Conservation (phyloP, 2,113 vertebrate species). For the Cathartes aura region DNA sequence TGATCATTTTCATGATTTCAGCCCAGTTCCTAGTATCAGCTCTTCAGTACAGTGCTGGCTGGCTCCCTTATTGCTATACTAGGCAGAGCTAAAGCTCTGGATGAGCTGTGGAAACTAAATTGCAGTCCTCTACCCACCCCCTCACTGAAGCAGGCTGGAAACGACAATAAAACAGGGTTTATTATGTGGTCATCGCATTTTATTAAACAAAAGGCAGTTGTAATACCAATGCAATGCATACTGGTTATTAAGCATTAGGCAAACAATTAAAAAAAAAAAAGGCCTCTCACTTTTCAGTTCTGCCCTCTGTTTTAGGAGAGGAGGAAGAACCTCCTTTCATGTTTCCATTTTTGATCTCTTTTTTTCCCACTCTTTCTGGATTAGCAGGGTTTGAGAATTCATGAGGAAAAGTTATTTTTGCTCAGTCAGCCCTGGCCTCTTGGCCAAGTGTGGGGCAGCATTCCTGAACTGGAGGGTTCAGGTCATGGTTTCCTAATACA, state of each 20-base stretch:
- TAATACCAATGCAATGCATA: background rate
- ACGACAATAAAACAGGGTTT: background rate
- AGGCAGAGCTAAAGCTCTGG: background rate
- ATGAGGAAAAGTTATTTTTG: background rate
- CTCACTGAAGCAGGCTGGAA: slow-evolving; percentile 2
- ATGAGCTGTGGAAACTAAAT: background rate
- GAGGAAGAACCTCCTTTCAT: background rate
- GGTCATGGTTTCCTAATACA: background rate
- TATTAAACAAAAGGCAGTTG: slow-evolving; percentile 47
- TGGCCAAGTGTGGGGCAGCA: background rate
- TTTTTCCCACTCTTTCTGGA: background rate
- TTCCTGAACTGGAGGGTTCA: background rate
- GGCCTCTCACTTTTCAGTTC: background rate
- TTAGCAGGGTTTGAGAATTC: background rate
- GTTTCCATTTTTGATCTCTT: background rate
- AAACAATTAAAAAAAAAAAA: background rate
- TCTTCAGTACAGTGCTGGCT: background rate
- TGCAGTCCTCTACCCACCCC: background rate
- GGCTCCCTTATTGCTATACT: background rate
- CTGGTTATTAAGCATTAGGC: slow-evolving; percentile 32
- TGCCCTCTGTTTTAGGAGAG: background rate
- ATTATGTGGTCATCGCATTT: slow-evolving; percentile 20
- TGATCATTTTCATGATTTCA: background rate
- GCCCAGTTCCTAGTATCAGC: background rate
- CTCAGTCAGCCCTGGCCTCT: background rate